Conservation (phyloP, 2,113 vertebrate species). For the Panthera uncia region DNA sequence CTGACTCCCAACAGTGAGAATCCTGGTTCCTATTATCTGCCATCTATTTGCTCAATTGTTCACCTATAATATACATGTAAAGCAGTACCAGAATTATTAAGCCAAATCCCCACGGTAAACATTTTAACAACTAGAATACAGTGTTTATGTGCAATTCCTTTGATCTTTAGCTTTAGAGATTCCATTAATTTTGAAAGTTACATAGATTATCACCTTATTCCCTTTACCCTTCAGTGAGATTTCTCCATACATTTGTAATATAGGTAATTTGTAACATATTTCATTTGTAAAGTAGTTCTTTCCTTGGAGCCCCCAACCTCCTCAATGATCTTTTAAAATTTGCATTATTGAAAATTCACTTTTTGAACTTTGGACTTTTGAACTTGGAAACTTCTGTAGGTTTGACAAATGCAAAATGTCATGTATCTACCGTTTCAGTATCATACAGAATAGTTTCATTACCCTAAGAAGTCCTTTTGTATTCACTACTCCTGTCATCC, state of each 20-base stretch:
- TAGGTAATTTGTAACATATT: too few species aligned
- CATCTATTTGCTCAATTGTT: neutral
- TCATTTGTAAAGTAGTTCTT: neutral
- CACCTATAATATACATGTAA: neutral
- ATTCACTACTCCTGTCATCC: neutral
- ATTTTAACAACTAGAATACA: neutral
- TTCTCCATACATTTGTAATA: neutral
- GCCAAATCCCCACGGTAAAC: neutral
- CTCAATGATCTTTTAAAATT: constrained; percentile 3
- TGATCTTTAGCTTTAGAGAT: neutral
- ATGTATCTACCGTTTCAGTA: neutral
- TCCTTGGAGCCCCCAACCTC: neutral
- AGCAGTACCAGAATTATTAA: neutral
- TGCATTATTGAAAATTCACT: neutral
- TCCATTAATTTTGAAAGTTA: neutral
- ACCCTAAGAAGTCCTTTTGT: neutral
- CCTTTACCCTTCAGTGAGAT: neutral
- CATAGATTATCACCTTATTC: neutral
- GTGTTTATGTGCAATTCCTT: neutral
- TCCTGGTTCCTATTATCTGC: neutral
- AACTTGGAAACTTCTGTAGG: neutral
- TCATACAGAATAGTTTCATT: neutral
- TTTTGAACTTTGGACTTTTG: neutral
- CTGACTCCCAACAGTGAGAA: neutral
- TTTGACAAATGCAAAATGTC: neutral